Evolutionary conservation across 2,113 vertebrate genomes (phyloP).

Genomic region (Saccopteryx bilineata): DNA sequence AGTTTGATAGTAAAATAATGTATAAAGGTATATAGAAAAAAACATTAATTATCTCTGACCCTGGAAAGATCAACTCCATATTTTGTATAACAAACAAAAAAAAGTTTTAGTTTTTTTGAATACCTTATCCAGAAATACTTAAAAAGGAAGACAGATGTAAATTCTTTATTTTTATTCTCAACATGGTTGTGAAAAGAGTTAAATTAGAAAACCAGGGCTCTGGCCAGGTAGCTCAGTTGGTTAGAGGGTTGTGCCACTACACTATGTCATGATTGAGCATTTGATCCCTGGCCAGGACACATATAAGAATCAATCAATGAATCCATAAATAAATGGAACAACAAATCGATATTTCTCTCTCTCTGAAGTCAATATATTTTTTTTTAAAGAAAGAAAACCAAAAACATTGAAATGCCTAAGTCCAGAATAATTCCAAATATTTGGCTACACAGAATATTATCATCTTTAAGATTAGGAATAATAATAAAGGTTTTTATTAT

Average conservation of each 20-base stretch:
- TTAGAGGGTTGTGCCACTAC: too few species aligned
- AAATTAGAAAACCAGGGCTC: constrained; percentile 76
- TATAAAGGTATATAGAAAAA: constrained; percentile 99
- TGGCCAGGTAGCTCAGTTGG: too few species aligned
- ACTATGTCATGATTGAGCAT: too few species aligned
- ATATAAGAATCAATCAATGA: too few species aligned
- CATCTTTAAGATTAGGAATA: constrained; percentile 72
- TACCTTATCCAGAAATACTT: constrained; percentile 91
- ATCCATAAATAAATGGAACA: too few species aligned
- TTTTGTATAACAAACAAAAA: constrained; percentile 94
- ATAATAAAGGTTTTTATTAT: constrained; percentile 47
- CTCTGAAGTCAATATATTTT: too few species aligned
- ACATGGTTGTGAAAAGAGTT: constrained; percentile 84
- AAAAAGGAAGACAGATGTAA: constrained; percentile 88
- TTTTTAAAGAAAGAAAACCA: constrained; percentile 49
- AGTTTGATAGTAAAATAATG: constrained; percentile 99
- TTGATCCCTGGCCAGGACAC: too few species aligned
- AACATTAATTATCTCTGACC: constrained; percentile 97
- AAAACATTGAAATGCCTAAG: constrained; percentile 85
- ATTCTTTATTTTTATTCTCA: constrained; percentile 81
- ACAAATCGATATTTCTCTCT: too few species aligned
- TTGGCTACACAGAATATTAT: constrained; percentile 84
- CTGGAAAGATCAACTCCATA: constrained; percentile 92
- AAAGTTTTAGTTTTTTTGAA: constrained; percentile 91
- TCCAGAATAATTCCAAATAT: constrained; percentile 87